Conservation (phyloP, 2,113 vertebrate species). For the Brachirus orientalis region DNA sequence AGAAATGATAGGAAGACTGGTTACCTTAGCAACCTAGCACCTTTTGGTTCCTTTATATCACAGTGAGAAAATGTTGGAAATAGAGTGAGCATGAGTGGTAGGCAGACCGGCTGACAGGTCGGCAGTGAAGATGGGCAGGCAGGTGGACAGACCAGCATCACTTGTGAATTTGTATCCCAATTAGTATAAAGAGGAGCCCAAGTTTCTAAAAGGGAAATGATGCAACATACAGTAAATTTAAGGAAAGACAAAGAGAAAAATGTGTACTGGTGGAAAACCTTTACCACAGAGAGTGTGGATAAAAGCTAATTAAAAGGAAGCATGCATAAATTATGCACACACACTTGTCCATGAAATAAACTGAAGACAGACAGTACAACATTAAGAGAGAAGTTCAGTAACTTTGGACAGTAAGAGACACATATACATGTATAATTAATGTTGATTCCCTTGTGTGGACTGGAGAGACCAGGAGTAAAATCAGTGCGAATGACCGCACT, state of each 20-base stretch:
- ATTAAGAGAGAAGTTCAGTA: neutral
- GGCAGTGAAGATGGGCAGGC: constrained; percentile 26
- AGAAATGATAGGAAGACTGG: constrained; percentile 47
- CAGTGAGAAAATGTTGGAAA: constrained; percentile 53
- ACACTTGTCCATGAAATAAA: neutral
- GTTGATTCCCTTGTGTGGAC: neutral
- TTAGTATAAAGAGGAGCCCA: constrained; percentile 31
- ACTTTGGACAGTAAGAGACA: neutral
- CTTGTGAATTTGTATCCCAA: constrained; percentile 42
- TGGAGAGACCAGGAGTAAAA: neutral
- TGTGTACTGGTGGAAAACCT: neutral
- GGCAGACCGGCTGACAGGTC: constrained; percentile 32
- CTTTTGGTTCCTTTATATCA: constrained; percentile 46
- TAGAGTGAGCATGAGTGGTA: constrained; percentile 20
- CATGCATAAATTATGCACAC: neutral
- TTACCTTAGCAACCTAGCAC: constrained; percentile 72
- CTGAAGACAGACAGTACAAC: neutral
- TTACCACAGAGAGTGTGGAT: neutral
- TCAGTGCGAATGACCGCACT: neutral
- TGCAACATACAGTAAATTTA: constrained; percentile 20
- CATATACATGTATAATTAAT: neutral
- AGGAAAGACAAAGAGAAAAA: constrained; percentile 9
- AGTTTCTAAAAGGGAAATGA: constrained; percentile 27
- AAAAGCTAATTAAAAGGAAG: neutral
- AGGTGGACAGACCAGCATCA: constrained; percentile 16